Evolutionary conservation across 2,113 vertebrate species (phyloP).

Genomic region (Oceanodroma tethys): DNA sequence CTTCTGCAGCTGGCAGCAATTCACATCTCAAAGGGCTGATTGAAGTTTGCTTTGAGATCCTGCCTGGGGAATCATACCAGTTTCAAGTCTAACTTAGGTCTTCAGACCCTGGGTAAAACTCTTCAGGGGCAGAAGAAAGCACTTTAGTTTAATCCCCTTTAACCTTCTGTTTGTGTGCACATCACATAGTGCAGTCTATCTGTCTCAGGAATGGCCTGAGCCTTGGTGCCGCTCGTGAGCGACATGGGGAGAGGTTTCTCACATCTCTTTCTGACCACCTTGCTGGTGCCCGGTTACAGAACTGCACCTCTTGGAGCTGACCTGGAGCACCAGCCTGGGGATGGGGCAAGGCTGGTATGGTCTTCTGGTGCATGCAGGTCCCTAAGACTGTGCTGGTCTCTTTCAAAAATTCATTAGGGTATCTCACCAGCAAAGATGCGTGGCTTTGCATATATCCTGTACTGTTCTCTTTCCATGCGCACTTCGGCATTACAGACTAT

Average conservation of each 20-base stretch:
- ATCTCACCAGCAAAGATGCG: background rate
- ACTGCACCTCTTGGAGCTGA: background rate
- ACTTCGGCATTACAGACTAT: rapidly evolving
- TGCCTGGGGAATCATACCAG: background rate
- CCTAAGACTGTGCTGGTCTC: background rate
- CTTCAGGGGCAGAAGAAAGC: background rate
- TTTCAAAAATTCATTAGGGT: background rate
- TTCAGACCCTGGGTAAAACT: background rate
- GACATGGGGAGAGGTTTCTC: background rate
- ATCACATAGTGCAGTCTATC: background rate
- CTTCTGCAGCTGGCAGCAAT: background rate
- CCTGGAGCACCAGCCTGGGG: background rate
- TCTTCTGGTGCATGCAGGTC: rapidly evolving
- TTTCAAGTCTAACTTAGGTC: background rate
- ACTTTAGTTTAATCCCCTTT: background rate
- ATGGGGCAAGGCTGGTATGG: background rate
- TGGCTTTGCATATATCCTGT: background rate
- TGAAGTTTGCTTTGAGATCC: background rate
- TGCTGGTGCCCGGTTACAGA: rapidly evolving
- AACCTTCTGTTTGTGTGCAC: background rate
- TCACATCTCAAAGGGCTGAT: background rate
- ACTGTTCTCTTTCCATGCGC: background rate
- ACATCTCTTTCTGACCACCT: background rate
- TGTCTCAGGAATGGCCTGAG: rapidly evolving
- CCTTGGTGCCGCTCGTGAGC: rapidly evolving